Percentiles rank a stretch among this genome's conserved stretches.
Conservation (phyloP, 2,888 invertebrate genomes). For the Embidobia sp. region DNA sequence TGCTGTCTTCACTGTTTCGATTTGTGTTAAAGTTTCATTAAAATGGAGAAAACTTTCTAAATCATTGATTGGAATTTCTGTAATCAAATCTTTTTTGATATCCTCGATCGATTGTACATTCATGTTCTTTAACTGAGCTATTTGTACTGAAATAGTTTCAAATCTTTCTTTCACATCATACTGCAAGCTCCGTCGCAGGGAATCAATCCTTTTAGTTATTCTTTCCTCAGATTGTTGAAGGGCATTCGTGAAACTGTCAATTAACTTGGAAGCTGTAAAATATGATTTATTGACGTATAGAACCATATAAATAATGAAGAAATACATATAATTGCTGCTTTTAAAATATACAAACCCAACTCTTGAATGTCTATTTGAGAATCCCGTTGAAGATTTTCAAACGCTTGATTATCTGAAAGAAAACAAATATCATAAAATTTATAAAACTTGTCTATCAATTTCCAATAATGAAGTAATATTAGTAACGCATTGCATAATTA, state of each 20-base stretch:
- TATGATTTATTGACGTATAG: neutral
- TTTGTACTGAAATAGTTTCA: constrained; percentile 6
- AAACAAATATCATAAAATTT: no score
- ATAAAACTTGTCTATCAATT: no score
- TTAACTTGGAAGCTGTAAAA: neutral
- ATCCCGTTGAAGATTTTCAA: no score
- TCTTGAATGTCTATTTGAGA: constrained; percentile 8
- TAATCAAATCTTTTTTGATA: constrained; percentile 5
- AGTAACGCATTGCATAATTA: neutral
- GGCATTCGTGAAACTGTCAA: neutral
- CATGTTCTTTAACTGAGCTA: constrained; percentile 4
- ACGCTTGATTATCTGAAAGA: no score
- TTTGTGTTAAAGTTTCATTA: constrained; percentile 5
- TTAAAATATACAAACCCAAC: constrained; percentile 3
- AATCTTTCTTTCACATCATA: constrained; percentile 6
- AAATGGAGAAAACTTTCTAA: constrained; percentile 1
- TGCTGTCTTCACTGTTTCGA: neutral
- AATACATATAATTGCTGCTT: neutral
- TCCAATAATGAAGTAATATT: no score
- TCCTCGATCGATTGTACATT: neutral
- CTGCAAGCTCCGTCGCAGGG: constrained; percentile 1
- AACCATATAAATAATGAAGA: neutral
- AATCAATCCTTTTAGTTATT: neutral
- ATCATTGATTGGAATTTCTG: neutral
- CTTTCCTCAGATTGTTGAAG: no score